Evolutionary conservation across 2,888 invertebrate genomes (phyloP).

Genomic region (Dysmachus trigonus): DNA sequence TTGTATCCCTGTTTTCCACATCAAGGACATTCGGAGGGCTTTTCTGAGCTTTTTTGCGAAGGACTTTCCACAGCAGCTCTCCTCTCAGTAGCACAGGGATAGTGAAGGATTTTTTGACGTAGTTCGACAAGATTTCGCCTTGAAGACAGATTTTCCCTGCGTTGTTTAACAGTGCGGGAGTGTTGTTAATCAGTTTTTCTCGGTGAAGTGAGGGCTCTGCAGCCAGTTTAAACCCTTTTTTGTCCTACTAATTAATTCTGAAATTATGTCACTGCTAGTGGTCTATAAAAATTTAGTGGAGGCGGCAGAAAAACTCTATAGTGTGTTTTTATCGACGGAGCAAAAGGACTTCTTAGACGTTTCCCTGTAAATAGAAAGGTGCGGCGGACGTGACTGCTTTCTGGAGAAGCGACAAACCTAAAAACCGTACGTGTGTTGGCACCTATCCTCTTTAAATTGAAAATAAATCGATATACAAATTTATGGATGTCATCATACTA

Average conservation of each 20-base stretch:
- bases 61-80: neutral
- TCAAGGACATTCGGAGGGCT: slow-evolving; percentile 13
- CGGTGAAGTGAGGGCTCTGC: neutral
- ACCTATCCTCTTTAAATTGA: neutral
- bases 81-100: neutral
- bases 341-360: neutral
- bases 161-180: neutral
- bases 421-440: neutral
- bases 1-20: neutral
- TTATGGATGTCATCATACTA: neutral
- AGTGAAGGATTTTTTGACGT: slow-evolving; percentile 11
- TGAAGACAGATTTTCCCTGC: slow-evolving; percentile 2
- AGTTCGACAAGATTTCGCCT: slow-evolving; percentile 3
- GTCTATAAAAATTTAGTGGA: neutral
- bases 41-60: neutral
- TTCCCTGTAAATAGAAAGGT: neutral
- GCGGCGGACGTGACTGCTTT: neutral
- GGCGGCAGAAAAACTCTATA: neutral
- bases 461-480: slow-evolving; percentile 8
- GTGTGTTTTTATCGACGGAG: neutral
- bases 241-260: neutral
- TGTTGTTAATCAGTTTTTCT: slow-evolving; percentile 7
- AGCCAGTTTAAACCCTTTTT: neutral
- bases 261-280: slow-evolving; percentile 10
- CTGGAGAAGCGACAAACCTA: neutral